Conservation (phyloP, 2,888 invertebrate species). For the Chalcosyrphus nemorum region DNA sequence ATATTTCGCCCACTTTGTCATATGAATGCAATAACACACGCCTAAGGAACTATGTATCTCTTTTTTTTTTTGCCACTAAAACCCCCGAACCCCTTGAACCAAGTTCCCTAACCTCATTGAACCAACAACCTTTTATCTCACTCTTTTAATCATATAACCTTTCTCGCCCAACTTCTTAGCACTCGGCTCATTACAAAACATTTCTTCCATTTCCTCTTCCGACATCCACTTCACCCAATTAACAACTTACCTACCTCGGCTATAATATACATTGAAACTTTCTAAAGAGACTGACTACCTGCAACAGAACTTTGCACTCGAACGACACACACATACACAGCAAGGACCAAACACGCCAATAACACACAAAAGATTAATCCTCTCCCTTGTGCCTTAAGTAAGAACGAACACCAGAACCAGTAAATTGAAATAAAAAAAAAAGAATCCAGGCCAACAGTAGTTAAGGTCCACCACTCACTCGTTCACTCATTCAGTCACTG, state of each 20-base stretch:
- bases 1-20: too few relatives aligned
- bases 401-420: neutral
- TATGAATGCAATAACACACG: too few relatives aligned
- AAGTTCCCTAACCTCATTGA: too few relatives aligned
- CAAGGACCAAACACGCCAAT: conserved; percentile 36
- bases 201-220: conserved; percentile 36
- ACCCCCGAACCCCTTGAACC: too few relatives aligned
- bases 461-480: conserved; percentile 49
- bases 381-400: neutral
- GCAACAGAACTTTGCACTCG: conserved; percentile 22
- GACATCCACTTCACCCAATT: conserved; percentile 55
- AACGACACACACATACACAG: neutral
- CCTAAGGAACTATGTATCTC: too few relatives aligned
- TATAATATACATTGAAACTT: conserved; percentile 1
- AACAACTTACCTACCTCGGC: conserved; percentile 27
- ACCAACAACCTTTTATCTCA: neutral
- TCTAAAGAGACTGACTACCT: conserved; percentile 26
- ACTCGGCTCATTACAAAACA: conserved; percentile 19
- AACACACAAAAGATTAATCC: conserved; percentile 49
- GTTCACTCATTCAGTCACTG: conserved; percentile 18
- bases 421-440: conserved; percentile 31
- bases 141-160: conserved; percentile 1
- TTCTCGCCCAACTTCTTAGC: neutral
- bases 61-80: too few relatives aligned
- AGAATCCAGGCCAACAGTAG: conserved; percentile 45